Percentiles rank a stretch among this genome's conserved stretches.
phyloP scores from a whole-genome alignment of 2,888 invertebrate genomes.

The Pseudococcus jackbeardsleyi region DNA sequence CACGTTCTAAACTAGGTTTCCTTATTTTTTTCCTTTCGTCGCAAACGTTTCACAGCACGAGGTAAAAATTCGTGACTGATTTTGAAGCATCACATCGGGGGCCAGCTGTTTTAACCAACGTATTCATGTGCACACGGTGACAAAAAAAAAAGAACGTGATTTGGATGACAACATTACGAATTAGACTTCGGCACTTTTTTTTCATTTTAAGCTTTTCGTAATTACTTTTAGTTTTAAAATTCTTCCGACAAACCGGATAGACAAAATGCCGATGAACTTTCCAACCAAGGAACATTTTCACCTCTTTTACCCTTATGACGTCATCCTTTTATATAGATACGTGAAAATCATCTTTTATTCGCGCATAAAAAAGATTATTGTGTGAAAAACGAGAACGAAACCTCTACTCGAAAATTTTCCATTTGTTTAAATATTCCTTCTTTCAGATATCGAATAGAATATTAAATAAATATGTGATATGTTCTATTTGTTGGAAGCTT shows the following conservation, averaged over 20 bases:
- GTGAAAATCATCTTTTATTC: conserved; percentile 16
- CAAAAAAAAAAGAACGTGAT: conserved; percentile 1
- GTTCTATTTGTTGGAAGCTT: neutral
- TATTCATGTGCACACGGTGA: conserved; percentile 11
- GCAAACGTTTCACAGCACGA: neutral
- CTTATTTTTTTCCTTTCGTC: neutral
- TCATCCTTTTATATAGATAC: neutral
- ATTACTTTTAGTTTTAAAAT: conserved; percentile 28
- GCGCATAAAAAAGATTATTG: neutral
- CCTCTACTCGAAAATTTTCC: neutral
- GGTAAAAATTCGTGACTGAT: conserved; percentile 23
- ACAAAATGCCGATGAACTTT: conserved; percentile 14
- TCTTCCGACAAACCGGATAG: neutral
- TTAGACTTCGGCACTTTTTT: neutral
- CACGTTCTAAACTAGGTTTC: neutral
- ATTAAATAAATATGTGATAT: conserved; percentile 13
- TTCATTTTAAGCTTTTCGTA: conserved; percentile 8
- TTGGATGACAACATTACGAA: conserved; percentile 23
- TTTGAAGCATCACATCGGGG: neutral
- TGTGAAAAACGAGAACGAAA: neutral
- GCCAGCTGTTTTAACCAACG: conserved; percentile 1
- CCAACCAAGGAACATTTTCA: neutral
- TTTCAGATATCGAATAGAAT: neutral
- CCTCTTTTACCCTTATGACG: neutral
- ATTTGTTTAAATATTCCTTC: neutral